Evolutionary conservation across 2,888 invertebrate species (phyloP).

Genomic region (Sphaerophoria taeniata): DNA sequence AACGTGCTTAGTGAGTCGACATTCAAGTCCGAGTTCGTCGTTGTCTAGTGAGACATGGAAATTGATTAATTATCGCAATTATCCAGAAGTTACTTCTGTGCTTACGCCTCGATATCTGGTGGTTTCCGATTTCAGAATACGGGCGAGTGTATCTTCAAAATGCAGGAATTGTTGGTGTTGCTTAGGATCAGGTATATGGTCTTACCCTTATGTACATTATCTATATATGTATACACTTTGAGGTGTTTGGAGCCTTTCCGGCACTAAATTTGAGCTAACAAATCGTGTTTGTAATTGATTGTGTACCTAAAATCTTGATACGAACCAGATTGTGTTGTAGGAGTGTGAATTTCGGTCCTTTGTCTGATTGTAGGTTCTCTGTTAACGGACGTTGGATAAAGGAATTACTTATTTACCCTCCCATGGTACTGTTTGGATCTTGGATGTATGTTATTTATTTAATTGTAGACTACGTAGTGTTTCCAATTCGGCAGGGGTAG

Average conservation of each 20-base stretch:
- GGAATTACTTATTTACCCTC: slow-evolving; percentile 44
- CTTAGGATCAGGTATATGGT: no score
- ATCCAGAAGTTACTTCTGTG: slow-evolving; percentile 64
- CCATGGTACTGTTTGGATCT: not conserved
- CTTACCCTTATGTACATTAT: no score
- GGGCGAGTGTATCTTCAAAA: not conserved
- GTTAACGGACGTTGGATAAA: slow-evolving; percentile 13
- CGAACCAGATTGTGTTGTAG: not conserved
- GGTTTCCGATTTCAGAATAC: not conserved
- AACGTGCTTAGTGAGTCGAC: not conserved
- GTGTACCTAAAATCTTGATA: slow-evolving; percentile 24
- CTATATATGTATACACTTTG: no score
- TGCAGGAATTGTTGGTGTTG: slow-evolving; percentile 42
- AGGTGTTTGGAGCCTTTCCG: not conserved
- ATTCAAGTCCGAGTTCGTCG: not conserved
- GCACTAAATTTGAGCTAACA: slow-evolving; percentile 44
- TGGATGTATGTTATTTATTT: slow-evolving; percentile 41
- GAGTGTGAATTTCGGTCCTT: not conserved
- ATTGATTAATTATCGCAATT: slow-evolving; percentile 72
- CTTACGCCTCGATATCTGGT: slow-evolving; percentile 33
- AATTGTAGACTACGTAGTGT: slow-evolving; percentile 29
- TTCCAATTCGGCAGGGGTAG: slow-evolving; percentile 30
- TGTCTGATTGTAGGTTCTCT: not conserved
- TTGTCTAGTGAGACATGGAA: slow-evolving; percentile 33
- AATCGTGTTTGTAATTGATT: slow-evolving; percentile 61